Evolutionary conservation across 2,888 invertebrate species (phyloP).

Genomic region (Cephalotes varians): DNA sequence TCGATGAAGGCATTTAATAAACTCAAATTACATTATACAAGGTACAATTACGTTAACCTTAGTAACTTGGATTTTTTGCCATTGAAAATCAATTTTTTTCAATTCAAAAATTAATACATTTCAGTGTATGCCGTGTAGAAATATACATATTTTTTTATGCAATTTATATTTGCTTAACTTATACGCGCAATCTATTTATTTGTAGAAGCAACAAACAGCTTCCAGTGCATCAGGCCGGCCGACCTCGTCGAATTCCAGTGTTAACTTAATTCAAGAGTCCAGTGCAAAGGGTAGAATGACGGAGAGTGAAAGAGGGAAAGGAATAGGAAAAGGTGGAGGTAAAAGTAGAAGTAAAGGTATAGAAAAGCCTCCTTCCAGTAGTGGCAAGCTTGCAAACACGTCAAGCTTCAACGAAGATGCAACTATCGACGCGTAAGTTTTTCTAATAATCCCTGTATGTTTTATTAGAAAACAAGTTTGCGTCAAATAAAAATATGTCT

Average conservation of each 20-base stretch:
- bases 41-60: slow-evolving; percentile 22
- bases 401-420: not conserved
- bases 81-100: not conserved
- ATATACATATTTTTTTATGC: not conserved
- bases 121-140: not conserved
- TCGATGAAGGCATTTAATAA: slow-evolving; percentile 9
- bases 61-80: not conserved
- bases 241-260: slow-evolving; percentile 71
- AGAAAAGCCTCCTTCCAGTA: slow-evolving; percentile 13
- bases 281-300: slow-evolving; percentile 74
- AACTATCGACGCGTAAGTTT: slow-evolving; percentile 18
- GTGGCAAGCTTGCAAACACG: not conserved
- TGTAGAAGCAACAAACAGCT: slow-evolving; percentile 67
- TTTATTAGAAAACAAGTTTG: not conserved
- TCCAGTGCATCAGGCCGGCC: slow-evolving; percentile 70
- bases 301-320: slow-evolving; percentile 59
- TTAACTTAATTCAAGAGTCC: slow-evolving; percentile 69
- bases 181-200: not conserved
- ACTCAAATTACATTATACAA: not conserved
- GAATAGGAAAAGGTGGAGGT: not conserved
- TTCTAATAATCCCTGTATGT: slow-evolving; percentile 23
- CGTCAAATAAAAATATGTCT: not conserved
- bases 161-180: not conserved
- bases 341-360: not conserved
- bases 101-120: not conserved